Base-by-base conservation (phyloP, 1,140 invertebrate species). In the Neodiprion pinetum region DNA sequence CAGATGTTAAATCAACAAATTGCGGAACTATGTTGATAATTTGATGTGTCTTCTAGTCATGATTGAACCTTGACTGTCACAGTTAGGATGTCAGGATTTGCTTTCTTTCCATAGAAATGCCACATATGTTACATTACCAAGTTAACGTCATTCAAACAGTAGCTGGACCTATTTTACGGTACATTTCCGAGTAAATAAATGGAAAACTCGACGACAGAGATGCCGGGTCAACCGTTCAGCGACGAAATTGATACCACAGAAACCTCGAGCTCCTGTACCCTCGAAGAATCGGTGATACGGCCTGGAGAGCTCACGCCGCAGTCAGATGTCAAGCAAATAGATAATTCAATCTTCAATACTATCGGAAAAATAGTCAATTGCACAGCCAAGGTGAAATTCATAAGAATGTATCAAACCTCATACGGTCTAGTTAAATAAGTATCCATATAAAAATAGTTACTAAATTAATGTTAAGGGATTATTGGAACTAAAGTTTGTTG, bases 281-380 rank as follows among this genome's bases (percentile, higher is more conserved):
- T 61, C 5, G 53, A 61, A 17, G 79, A 84, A 70, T 75, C 28
- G 67, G 78, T 72, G 75, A 78, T 72, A 48, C 73, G 67, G 10
- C 68, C 61, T 72, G 82, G 81, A 17, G 74, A 80, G 11, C 78
- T 73, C 11, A 88, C 86, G 9, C 86, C 87, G 0, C 78, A 80
- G 49, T 82, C 78, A 10, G 73, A 77, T 0, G 74, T 75, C 53
- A 82, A 73, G 70, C 78, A 68, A 9, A 85, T 86, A 12, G 84
- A 89, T 67, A 86, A 87, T 74, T 88, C 88, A 0, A 88, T 89
- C 72, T 89, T 89, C 67, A 89, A 88, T 68, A 88, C 88, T 11
- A 88, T 89, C 61, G 88, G 87, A 14, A 88, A 88, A 79, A 87
- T 89, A 70, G 87, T 89, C 61, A 89, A 89, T 82, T 83, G 74